These are phyloP conservation scores for Pollenia labialis DNA, from an alignment of 2,888 invertebrate species.

Conservation along the genomic window DNA sequence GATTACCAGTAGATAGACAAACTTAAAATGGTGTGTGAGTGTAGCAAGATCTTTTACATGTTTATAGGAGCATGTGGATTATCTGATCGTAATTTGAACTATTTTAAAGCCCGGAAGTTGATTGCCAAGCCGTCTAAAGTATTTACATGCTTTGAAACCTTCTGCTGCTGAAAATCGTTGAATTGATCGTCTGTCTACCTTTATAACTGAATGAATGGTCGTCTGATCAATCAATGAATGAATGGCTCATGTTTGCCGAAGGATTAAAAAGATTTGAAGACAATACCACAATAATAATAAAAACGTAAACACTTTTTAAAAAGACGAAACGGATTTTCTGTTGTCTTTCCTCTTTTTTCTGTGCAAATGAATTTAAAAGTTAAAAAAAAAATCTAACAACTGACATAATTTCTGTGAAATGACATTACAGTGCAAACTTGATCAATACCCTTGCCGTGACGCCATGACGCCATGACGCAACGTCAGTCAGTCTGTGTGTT, in stretches of 20 bases:
- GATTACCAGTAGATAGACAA: slow-evolving; percentile 2
- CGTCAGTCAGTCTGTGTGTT: slow-evolving; percentile 6
- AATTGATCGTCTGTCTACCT: slow-evolving; percentile 28
- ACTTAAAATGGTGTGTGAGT: slow-evolving; percentile 24
- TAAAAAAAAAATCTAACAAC: slow-evolving; percentile 45
- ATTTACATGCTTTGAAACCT: slow-evolving; percentile 59
- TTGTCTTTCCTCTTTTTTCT: slow-evolving; percentile 12
- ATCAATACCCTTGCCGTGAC: slow-evolving; percentile 53
- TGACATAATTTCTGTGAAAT: slow-evolving; percentile 68
- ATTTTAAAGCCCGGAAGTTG: slow-evolving; percentile 81
- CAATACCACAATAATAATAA: slow-evolving; percentile 48
- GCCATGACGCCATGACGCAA: slow-evolving; percentile 26
- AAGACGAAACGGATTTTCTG: slow-evolving; percentile 30
- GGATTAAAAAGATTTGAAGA: slow-evolving; percentile 64
- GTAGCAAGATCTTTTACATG: slow-evolving; percentile 1
- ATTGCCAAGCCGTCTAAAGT: slow-evolving; percentile 66
- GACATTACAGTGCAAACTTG: slow-evolving; percentile 66
- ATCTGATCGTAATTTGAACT: slow-evolving; percentile 77
- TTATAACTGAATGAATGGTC: not conserved
- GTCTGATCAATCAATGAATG: slow-evolving; percentile 63
- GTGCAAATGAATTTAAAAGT: slow-evolving; percentile 14
- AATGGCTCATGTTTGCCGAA: slow-evolving; percentile 58
- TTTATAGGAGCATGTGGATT: slow-evolving; percentile 13
- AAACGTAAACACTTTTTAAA: slow-evolving; percentile 24
- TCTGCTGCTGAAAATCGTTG: slow-evolving; percentile 59